These are phyloP conservation scores for Mercenaria mercenaria DNA, from an alignment of 1,140 invertebrate species.

Conservation along the genomic window DNA sequence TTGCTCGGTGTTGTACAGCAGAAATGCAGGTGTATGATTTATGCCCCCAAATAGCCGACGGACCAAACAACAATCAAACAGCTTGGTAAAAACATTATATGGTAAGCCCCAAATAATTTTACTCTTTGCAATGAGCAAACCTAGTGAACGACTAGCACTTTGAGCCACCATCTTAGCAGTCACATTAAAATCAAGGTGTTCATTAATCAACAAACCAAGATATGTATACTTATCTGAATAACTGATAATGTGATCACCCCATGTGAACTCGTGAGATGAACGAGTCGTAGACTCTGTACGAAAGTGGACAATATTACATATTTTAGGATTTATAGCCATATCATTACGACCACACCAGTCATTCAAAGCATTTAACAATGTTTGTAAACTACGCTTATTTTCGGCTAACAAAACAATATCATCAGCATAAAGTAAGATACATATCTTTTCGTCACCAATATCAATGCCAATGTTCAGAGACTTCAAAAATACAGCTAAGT, in stretches of 20 bases:
- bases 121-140: slow-evolving; percentile 44
- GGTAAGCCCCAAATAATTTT: slow-evolving; percentile 29
- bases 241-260: not conserved
- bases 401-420: slow-evolving; percentile 58
- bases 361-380: slow-evolving; percentile 52
- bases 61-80: slow-evolving; percentile 58
- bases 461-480: slow-evolving; percentile 42
- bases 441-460: slow-evolving; percentile 36
- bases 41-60: not conserved
- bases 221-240: slow-evolving; percentile 26
- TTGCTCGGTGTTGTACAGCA: slow-evolving; percentile 35
- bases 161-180: slow-evolving; percentile 24
- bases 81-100: slow-evolving; percentile 13
- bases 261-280: slow-evolving; percentile 14
- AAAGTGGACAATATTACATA: not conserved
- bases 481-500: slow-evolving; percentile 34
- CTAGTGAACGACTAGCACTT: slow-evolving; percentile 37
- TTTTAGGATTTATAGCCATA: not conserved
- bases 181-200: slow-evolving; percentile 21
- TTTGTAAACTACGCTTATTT: slow-evolving; percentile 34
- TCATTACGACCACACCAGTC: slow-evolving; percentile 8
- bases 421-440: slow-evolving; percentile 56
- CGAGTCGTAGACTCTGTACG: not conserved
- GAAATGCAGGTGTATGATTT: slow-evolving; percentile 26
- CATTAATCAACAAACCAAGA: slow-evolving; percentile 24